Conservation (phyloP, 30 jellyfish, hydroid and myxozoan genomes). For the Morbakka virulenta region DNA sequence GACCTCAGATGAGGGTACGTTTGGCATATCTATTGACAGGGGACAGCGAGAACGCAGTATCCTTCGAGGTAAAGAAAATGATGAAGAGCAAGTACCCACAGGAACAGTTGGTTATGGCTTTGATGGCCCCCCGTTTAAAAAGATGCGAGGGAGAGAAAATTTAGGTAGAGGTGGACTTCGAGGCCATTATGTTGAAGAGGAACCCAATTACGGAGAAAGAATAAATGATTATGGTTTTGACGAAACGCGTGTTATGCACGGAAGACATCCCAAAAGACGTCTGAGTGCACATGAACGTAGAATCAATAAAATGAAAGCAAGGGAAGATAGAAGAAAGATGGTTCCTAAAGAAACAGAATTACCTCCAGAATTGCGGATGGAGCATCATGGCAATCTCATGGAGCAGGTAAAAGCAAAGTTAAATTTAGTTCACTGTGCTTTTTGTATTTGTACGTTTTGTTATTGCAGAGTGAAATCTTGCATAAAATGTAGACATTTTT, state of each 20-base stretch:
- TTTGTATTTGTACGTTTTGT: no score
- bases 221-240: no score
- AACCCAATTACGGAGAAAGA: background rate
- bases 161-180: background rate
- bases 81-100: no score
- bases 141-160: background rate
- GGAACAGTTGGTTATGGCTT: no score
- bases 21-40: no score
- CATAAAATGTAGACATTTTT: no score
- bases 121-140: background rate
- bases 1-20: no score
- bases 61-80: no score
- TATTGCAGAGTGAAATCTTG: no score
- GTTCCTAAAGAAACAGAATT: conserved; percentile 42
- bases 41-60: no score
- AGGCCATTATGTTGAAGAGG: background rate
- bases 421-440: no score
- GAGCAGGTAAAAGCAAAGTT: conserved; percentile 50
- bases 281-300: conserved; percentile 1
- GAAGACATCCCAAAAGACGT: background rate
- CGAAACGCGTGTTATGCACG: no score
- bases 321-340: conserved; percentile 17
- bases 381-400: conserved; percentile 44
- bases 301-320: conserved; percentile 6
- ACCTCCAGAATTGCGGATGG: conserved; percentile 56